Percentiles rank a stretch among this genome's conserved stretches.
Conservation (phyloP, 2,113 vertebrate species). For the Gasterosteus aculeatus region DNA sequence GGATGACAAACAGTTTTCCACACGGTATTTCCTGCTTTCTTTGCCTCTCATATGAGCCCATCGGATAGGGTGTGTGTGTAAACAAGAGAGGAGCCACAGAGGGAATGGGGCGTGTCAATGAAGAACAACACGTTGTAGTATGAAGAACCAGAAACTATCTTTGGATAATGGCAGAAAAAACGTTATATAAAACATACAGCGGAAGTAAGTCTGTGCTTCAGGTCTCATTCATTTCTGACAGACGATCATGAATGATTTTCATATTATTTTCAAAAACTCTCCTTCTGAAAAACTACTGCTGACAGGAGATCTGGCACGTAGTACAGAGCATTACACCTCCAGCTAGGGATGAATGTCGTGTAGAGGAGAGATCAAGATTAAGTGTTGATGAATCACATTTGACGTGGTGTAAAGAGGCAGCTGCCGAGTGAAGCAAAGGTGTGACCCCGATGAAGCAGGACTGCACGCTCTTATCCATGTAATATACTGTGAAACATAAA, state of each 20-base stretch:
- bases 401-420: constrained; percentile 1
- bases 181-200: too few relatives aligned
- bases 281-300: background rate
- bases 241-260: background rate
- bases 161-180: background rate
- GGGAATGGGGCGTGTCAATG: background rate
- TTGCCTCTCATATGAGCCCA: background rate
- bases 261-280: background rate
- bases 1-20: background rate
- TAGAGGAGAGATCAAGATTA: background rate
- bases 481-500: background rate
- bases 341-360: background rate
- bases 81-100: constrained; percentile 8
- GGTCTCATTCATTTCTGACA: background rate
- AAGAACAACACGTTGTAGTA: background rate
- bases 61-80: constrained; percentile 3
- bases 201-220: background rate
- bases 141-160: background rate
- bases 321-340: background rate
- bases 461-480: background rate
- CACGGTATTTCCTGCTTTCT: background rate
- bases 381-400: constrained; percentile 24
- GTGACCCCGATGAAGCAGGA: background rate
- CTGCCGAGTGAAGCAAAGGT: background rate
- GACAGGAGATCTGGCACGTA: background rate